Base-by-base conservation (phyloP, 2,797 vertebrate species). In the Pantherophis alleghaniensis region DNA sequence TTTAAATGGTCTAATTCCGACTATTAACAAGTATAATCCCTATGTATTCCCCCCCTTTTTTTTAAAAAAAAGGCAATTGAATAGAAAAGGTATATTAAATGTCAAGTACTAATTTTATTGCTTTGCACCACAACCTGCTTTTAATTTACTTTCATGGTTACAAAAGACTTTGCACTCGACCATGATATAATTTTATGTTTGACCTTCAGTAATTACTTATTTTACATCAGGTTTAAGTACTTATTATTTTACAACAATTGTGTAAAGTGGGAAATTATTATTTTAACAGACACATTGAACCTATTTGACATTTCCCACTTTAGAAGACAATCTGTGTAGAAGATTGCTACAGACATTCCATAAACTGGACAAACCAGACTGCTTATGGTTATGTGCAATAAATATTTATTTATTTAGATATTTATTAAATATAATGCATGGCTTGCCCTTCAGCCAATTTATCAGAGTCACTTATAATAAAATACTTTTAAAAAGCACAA, bases 21-120 rank as follows among this genome's bases (percentile, higher is more conserved):
- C 90, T 59, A 79, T 92, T 88, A 51, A 26, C 91, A 95, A 96
- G 90, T 37, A 92, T 95, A 95, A 92, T 53, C 88, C 42, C 37
- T 95, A 86, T 87, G 69, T 37, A 37, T n/a, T n/a, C n/a, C n/a
- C n/a, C n/a, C n/a, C n/a, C n/a, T 22, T 42, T 51, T 42, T 51
- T 74, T 88, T 83, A 22, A 53, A 28, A 53, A 28, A 92, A 89
- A 13, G 66, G 28, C 69, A 90, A 90, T 28, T 56, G n/a, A 90
- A 37, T 14, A 92, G 74, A 93, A 93, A 59, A 90, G 86, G n/a
- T 60, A 66, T 87, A 47, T 89, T 66, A 37, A 0, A 87, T 7
- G 56, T 94, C 91, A 66, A 32, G 16, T 92, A 87, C 20, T n/a
- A 93, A 3, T 6, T 91, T 32, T 59, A 24, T 92, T 95, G 95